Evolutionary conservation across 2,797 vertebrate genomes (phyloP), one percentile per base, ranked within the genome.

Genomic region (Phrynocephalus guinanensis): DNA sequence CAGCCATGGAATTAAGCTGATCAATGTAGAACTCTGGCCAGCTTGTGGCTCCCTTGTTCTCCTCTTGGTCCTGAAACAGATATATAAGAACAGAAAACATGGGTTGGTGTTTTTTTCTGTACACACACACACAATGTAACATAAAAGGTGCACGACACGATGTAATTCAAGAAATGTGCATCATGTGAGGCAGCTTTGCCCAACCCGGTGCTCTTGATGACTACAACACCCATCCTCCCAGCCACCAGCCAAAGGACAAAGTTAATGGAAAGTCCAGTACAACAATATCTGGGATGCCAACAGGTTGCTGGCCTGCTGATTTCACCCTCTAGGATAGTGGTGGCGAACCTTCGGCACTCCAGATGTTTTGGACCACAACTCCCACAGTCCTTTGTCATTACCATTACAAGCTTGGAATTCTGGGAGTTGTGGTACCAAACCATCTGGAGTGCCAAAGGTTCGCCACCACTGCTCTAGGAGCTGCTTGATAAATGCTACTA

Each of bases 21-120:
- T 99, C 99, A 0, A 99, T 99, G 96, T 99, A 99, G 96, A 97
- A 99, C 92, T 99, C 99, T 0, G 99, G 99, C 99, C 99, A 99
- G 94, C 98, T 99, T 88, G 99, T 99, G 71, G 99, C 99, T 94
- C 99, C 97, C 97, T 99, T 99, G 92, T 99, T 99, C 96, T 99
- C 99, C 96, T 99, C 99, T 95, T 99, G 98, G 93, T 99, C 99
- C 99, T 99, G 94, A 82, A 60, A 33, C 83, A 20, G n/a, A 1
- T 22, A 38, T 28, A 2, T 8, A 11, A 56, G 28, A 50, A 94
- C 18, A 95, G 33, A 28, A 93, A 90, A 93, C 67, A 2, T 85
- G 2, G 0, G 20, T 6, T 88, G 78, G 28, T 20, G 1, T 8
- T 70, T 2, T 5, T 18, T 70, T 38, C 15, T 3, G 5, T 89